These are phyloP conservation scores for Caranx ignobilis DNA, from an alignment of 2,113 vertebrate species.

Conservation along the genomic window DNA sequence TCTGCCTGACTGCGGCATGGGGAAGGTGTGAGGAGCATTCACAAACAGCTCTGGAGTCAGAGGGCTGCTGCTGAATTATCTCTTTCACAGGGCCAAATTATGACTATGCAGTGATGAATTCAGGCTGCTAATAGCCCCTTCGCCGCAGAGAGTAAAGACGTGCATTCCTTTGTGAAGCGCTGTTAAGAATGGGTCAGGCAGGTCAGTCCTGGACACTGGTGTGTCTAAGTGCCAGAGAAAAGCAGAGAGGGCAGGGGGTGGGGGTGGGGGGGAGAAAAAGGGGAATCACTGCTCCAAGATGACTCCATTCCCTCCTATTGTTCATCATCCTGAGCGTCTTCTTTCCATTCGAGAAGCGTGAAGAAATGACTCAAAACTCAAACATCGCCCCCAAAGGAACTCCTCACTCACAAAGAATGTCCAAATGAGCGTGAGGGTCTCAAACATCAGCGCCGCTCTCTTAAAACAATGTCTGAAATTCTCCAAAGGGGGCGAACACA, in stretches of 20 bases:
- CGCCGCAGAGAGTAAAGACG: constrained; percentile 38
- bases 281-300: constrained; percentile 49
- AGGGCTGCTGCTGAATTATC: neutral
- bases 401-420: constrained; percentile 81
- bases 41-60: constrained; percentile 22
- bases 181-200: constrained; percentile 42
- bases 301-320: constrained; percentile 68
- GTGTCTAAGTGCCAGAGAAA: constrained; percentile 35
- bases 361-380: constrained; percentile 78
- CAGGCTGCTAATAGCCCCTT: constrained; percentile 14
- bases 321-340: constrained; percentile 60
- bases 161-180: constrained; percentile 58
- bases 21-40: constrained; percentile 18
- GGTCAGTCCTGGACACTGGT: constrained; percentile 41
- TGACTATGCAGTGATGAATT: constrained; percentile 14
- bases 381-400: constrained; percentile 66
- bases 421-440: constrained; percentile 69
- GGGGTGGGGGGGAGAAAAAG: neutral
- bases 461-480: constrained; percentile 64
- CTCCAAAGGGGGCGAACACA: constrained; percentile 39
- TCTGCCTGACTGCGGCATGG: constrained; percentile 20
- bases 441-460: constrained; percentile 63
- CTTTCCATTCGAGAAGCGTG: constrained; percentile 65
- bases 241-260: constrained; percentile 6
- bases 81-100: constrained; percentile 12